These are phyloP conservation scores for Anticlea derivata DNA, from an alignment of 2,888 invertebrate species.

Conservation along the genomic window DNA sequence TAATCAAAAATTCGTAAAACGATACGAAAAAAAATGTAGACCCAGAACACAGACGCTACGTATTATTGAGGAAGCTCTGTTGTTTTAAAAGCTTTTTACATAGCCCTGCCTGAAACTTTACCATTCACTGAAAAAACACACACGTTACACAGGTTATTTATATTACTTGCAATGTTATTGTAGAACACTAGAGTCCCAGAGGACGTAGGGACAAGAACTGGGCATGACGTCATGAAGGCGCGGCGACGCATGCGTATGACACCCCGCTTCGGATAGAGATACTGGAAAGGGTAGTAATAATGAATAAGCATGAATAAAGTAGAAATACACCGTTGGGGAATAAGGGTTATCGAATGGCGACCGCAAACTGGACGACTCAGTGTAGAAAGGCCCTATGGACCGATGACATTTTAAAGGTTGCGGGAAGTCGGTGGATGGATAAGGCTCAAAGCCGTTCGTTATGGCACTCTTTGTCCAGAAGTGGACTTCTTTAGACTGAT, in stretches of 20 bases:
- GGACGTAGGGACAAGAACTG: conserved; percentile 60
- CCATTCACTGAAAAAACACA: conserved; percentile 4
- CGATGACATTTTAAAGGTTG: too few species aligned
- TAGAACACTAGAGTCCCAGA: conserved; percentile 50
- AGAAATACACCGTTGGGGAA: too few species aligned
- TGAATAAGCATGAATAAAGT: conserved; percentile 11
- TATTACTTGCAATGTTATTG: conserved; percentile 29
- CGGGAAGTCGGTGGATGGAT: too few species aligned
- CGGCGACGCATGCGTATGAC: conserved; percentile 70
- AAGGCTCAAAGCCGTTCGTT: too few species aligned
- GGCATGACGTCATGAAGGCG: conserved; percentile 71
- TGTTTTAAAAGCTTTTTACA: too few species aligned
- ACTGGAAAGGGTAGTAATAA: conserved; percentile 44
- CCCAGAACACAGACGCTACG: conserved; percentile 10
- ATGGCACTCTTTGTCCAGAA: too few species aligned
- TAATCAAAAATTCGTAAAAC: too few species aligned
- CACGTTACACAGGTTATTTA: conserved; percentile 23
- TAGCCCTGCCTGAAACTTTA: background rate
- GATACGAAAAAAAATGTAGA: too few species aligned
- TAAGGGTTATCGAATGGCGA: too few species aligned
- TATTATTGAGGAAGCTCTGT: background rate
- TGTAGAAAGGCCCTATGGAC: too few species aligned
- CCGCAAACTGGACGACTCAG: too few species aligned
- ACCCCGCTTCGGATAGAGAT: conserved; percentile 44
- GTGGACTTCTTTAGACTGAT: too few species aligned